Evolutionary conservation across 2,888 invertebrate genomes (phyloP).

Genomic region (Rotaria socialis): DNA sequence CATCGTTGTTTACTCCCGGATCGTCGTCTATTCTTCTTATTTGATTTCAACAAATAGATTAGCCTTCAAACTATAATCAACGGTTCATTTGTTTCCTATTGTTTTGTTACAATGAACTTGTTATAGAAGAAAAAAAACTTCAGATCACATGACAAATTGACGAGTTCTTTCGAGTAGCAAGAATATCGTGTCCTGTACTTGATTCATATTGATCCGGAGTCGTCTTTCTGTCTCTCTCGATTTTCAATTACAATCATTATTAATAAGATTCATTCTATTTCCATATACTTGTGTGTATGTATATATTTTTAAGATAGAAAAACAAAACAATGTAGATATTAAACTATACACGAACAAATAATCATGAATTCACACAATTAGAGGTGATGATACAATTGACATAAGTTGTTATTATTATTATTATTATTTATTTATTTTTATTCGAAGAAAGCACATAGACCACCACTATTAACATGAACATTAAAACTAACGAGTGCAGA

Average conservation of each 20-base stretch:
- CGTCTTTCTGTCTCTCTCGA: not conserved
- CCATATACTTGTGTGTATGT: not conserved
- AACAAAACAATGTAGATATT: not conserved
- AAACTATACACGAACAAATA: not conserved
- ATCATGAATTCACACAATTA: conserved; percentile 14
- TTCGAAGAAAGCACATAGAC: not conserved
- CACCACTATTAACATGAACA: conserved; percentile 11
- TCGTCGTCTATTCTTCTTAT: no score
- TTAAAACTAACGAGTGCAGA: not conserved
- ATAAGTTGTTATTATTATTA: not conserved
- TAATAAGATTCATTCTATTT: not conserved
- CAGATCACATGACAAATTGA: no score
- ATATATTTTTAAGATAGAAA: not conserved
- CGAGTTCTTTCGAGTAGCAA: no score
- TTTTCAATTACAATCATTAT: not conserved
- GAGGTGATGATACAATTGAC: not conserved
- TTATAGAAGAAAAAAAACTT: no score
- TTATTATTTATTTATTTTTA: not conserved
- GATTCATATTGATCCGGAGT: no score
- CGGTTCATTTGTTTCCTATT: no score
- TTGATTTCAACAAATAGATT: no score
- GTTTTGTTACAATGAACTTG: no score
- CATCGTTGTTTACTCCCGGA: no score
- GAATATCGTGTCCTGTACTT: no score
- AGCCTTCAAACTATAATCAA: no score